Evolutionary conservation across 2,888 invertebrate species (phyloP), one percentile per base, ranked within the genome.

Genomic region (Chaitophorus viminalis): DNA sequence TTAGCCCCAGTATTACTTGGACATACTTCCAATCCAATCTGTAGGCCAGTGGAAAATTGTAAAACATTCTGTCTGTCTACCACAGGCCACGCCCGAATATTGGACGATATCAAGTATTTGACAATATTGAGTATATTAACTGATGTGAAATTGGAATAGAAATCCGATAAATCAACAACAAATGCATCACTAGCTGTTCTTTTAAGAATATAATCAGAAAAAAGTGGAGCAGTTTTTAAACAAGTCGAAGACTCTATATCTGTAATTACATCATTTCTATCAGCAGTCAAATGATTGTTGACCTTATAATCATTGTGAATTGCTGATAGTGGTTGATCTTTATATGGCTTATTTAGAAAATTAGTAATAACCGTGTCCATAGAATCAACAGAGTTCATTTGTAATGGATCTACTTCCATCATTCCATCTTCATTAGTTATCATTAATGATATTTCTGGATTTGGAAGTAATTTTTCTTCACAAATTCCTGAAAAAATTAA

Each of bases 41-140:
- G 96, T 89, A 97, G 94, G 0, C 96, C 97, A 0, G 96, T 95
- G 0, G 95, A 95, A 91, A 95, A 95, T 91, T 95, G 95, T 88
- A 96, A 92, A 89, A 90, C 89, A 54, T 89, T 89, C 25, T 90
- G 89, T 14, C 89, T 90, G 36, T 89, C 89, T 14, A 89, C 72
- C 36, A 95, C 94, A 0, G 94, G 94, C 9, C 97, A 95, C 0
- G 95, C 95, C 90, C 95, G 94, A 65, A 87, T 87, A 29, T 87
- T 87, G 74, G 87, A 87, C 0, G 87, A 87, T 87, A 87, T 87
- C 39, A 81, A 81, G 14, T 74, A 87, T 91, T 95, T 96, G 0
- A 97, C 93, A 90, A 96, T 92, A 90, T 95, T 95, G 21, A 97
- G 93, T 89, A 97, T 96, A 86, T 95, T 94, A 77, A 94, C 94